A percentile compares a stretch with the other conserved stretches of the same genome.
These are phyloP conservation scores for Loripinus fragilis DNA, from an alignment of 2,888 invertebrate genomes.

Conservation along the genomic window DNA sequence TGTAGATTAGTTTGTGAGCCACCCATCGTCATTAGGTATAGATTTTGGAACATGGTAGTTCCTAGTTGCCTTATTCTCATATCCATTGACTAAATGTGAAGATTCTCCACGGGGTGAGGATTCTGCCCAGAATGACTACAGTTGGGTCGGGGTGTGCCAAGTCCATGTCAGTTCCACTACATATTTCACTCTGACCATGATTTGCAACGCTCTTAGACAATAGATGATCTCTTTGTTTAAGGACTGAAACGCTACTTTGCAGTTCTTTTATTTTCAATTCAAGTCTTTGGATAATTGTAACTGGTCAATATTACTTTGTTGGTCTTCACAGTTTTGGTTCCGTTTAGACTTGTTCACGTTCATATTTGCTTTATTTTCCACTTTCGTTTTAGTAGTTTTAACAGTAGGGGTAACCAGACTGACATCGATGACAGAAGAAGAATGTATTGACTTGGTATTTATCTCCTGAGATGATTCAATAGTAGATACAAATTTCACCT, in stretches of 20 bases:
- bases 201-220: not conserved
- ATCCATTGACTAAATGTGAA: not conserved
- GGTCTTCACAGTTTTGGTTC: not conserved
- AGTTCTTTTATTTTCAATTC: conserved; percentile 4
- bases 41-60: not conserved
- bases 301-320: not conserved
- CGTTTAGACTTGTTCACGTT: not conserved
- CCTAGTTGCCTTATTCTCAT: not conserved
- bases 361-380: not conserved
- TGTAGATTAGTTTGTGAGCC: not conserved
- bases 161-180: not conserved
- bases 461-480: not conserved
- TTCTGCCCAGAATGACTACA: no score
- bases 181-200: not conserved
- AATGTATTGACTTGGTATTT: no score
- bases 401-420: no score
- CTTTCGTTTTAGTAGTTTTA: no score
- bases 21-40: not conserved
- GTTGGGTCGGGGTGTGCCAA: no score
- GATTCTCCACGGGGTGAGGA: not conserved
- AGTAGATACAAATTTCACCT: not conserved
- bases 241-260: not conserved
- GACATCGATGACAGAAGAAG: no score
- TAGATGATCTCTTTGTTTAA: not conserved
- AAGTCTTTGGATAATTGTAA: not conserved